A percentile compares a stretch with the other conserved stretches of the same genome.
Conservation (phyloP, 92 coral and sea anemone species). For the Porites divaricata region DNA sequence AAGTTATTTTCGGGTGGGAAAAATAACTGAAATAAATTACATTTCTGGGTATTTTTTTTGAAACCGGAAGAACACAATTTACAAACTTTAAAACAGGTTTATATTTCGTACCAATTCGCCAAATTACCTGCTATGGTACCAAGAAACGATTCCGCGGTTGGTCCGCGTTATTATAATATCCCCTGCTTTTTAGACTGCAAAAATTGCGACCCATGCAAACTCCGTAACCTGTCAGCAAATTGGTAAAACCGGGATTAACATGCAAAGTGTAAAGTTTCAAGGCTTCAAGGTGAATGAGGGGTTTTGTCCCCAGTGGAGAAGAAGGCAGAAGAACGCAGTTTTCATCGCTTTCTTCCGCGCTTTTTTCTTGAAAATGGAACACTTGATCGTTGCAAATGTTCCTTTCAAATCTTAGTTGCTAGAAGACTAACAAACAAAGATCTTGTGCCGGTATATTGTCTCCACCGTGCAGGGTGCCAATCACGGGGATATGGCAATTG, state of each 20-base stretch:
- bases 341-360: no score
- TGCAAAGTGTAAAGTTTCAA: no score
- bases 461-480: slow-evolving; percentile 23
- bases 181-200: no score
- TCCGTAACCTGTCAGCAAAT: neutral
- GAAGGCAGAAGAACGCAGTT: neutral
- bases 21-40: neutral
- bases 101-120: neutral
- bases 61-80: slow-evolving; percentile 23
- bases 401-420: neutral
- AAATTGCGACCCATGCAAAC: neutral
- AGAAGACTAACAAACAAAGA: slow-evolving; percentile 41
- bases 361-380: neutral
- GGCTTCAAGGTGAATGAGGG: neutral
- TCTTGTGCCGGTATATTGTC: slow-evolving; percentile 31
- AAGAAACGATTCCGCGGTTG: no score
- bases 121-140: neutral
- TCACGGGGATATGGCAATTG: slow-evolving; percentile 30
- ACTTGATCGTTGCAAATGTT: neutral
- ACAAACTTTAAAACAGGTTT: neutral
- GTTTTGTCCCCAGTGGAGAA: slow-evolving; percentile 12
- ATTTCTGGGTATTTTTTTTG: slow-evolving; percentile 6
- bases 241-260: neutral
- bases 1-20: neutral
- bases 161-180: no score